phyloP scores from a whole-genome alignment of 2,888 invertebrate genomes.

The Apotomis betuletana region DNA sequence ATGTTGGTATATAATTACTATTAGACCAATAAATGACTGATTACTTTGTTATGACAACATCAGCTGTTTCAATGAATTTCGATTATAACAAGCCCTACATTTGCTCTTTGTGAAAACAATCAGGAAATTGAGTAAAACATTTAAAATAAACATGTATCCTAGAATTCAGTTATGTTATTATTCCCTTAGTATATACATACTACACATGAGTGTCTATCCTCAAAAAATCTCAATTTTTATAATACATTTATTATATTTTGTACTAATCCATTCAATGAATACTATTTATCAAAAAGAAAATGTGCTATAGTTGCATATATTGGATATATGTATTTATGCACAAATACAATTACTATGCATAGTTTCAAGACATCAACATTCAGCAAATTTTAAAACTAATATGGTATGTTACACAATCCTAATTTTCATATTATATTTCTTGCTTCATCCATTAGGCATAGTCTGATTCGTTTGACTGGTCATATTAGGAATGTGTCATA shows the following conservation, averaged over 20 bases:
- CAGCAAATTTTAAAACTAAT: neutral
- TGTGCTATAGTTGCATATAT: too few relatives aligned
- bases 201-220: too few relatives aligned
- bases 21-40: constrained; percentile 10
- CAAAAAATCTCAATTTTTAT: too few relatives aligned
- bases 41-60: constrained; percentile 29
- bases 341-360: too few relatives aligned
- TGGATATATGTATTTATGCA: too few relatives aligned
- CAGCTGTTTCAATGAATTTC: constrained; percentile 27
- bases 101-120: neutral
- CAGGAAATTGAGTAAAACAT: neutral
- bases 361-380: neutral
- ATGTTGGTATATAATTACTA: neutral
- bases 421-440: constrained; percentile 4
- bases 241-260: too few relatives aligned
- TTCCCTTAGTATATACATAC: too few relatives aligned
- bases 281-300: too few relatives aligned
- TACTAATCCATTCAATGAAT: too few relatives aligned
- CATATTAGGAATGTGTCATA: constrained; percentile 31
- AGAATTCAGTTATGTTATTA: too few relatives aligned
- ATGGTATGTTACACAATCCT: neutral
- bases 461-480: constrained; percentile 1
- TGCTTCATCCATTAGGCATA: constrained; percentile 1
- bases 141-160: too few relatives aligned
- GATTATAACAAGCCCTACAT: neutral